Percentiles rank a stretch among this genome's conserved stretches.
Conservation (phyloP, 2,113 vertebrate genomes). For the Aviceda subcristata region DNA sequence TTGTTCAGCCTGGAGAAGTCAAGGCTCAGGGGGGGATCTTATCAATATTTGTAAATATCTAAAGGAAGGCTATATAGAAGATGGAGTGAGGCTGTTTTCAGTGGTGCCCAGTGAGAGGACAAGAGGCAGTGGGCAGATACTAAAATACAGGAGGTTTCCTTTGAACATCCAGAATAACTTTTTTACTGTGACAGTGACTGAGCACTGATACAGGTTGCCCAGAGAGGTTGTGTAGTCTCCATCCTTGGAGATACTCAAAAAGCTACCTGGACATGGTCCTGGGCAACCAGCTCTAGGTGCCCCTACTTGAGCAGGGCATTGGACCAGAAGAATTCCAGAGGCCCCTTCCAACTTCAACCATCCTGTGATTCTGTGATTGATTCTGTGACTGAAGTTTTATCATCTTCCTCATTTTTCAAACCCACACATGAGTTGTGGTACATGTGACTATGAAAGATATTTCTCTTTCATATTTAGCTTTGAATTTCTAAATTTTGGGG, state of each 20-base stretch:
- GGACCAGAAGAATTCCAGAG: background rate
- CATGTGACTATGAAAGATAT: background rate
- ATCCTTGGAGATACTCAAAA: too few species aligned
- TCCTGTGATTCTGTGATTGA: background rate
- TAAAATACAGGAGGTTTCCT: too few species aligned
- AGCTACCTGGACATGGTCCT: too few species aligned
- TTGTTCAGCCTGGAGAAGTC: background rate
- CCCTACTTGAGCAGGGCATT: background rate
- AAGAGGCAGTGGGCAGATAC: too few species aligned
- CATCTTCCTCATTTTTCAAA: background rate
- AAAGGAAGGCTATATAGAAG: background rate
- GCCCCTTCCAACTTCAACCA: background rate
- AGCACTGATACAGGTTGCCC: too few species aligned
- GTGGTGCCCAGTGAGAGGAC: too few species aligned
- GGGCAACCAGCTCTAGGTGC: too few species aligned
- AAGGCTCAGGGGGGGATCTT: background rate
- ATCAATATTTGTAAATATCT: too few species aligned
- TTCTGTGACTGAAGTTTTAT: background rate
- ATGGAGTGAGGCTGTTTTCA: background rate
- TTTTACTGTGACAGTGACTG: too few species aligned
- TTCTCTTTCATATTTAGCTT: background rate
- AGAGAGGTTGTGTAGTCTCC: too few species aligned
- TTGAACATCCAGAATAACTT: too few species aligned
- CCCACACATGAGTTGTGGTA: background rate
- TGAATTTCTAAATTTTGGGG: background rate